phyloP scores from a whole-genome alignment of 2,888 invertebrate species.

The Notocelia uddmanniana region DNA sequence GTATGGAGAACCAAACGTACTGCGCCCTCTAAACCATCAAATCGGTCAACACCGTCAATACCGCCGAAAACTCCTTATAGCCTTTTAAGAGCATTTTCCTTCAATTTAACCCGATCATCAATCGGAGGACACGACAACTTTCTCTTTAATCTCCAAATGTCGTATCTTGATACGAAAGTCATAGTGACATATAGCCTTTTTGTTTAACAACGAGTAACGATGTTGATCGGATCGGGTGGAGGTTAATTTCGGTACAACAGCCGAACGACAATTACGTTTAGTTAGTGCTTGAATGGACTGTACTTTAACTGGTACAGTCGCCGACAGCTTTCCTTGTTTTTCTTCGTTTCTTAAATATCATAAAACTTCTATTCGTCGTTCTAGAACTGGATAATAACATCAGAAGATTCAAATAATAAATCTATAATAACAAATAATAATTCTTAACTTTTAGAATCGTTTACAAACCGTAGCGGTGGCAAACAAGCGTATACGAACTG shows the following conservation, averaged over 20 bases:
- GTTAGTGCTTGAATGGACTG: constrained; percentile 53
- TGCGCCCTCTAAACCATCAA: background rate
- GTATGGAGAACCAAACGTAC: too few species aligned
- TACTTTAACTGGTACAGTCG: constrained; percentile 40
- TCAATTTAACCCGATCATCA: constrained; percentile 15
- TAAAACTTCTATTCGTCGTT: too few species aligned
- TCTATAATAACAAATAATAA: too few species aligned
- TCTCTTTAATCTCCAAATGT: background rate
- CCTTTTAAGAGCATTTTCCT: constrained; percentile 14
- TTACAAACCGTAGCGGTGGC: too few species aligned
- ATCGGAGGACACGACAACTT: background rate
- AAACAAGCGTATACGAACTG: too few species aligned
- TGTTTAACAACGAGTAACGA: background rate
- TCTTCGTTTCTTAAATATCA: background rate
- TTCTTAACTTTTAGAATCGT: too few species aligned
- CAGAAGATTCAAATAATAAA: too few species aligned
- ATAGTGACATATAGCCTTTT: background rate
- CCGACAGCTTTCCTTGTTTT: background rate
- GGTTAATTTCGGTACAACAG: constrained; percentile 44
- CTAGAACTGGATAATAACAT: too few species aligned
- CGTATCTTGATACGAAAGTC: background rate
- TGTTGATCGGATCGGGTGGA: constrained; percentile 25
- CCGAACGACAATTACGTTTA: constrained; percentile 52
- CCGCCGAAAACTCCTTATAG: constrained; percentile 4
- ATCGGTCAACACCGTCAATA: background rate